Percentiles rank a stretch among this genome's conserved stretches.
phyloP scores from a whole-genome alignment of 1,140 invertebrate genomes.

The Nasonia giraulti region DNA sequence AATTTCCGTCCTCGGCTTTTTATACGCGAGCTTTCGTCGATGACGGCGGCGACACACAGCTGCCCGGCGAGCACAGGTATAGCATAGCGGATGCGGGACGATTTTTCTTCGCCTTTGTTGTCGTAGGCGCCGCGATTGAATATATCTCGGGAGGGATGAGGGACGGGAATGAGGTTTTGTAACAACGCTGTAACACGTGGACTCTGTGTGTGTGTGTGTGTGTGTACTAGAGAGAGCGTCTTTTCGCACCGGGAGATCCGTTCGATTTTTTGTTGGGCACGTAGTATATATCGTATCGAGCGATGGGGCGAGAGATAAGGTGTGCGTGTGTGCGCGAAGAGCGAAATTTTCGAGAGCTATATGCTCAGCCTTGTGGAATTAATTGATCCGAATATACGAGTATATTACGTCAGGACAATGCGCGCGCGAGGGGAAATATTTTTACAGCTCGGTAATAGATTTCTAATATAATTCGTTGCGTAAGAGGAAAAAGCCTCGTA shows the following conservation, averaged over 20 bases:
- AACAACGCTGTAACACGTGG: not conserved
- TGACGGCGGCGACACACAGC: not conserved
- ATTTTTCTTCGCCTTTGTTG: not conserved
- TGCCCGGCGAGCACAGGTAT: not conserved
- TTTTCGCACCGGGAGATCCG: not conserved
- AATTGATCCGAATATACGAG: not conserved
- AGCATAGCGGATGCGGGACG: not conserved
- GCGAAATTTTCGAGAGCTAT: not conserved
- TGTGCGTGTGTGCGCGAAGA: not conserved
- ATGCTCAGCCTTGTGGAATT: not conserved
- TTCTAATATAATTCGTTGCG: not conserved
- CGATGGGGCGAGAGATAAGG: not conserved
- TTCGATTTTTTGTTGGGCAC: not conserved
- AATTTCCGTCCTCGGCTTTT: slow-evolving; percentile 6
- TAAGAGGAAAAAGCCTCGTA: not conserved
- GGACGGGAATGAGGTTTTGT: not conserved
- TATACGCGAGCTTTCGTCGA: slow-evolving; percentile 2
- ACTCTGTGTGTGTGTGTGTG: not conserved
- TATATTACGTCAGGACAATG: not conserved
- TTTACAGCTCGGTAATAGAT: not conserved
- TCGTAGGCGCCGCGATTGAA: not conserved
- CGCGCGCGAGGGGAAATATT: not conserved
- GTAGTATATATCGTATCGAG: not conserved
- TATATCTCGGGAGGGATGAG: not conserved
- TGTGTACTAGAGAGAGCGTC: not conserved